Base-by-base conservation (phyloP, 2,888 invertebrate genomes). In the Eupithecia abbreviata region DNA sequence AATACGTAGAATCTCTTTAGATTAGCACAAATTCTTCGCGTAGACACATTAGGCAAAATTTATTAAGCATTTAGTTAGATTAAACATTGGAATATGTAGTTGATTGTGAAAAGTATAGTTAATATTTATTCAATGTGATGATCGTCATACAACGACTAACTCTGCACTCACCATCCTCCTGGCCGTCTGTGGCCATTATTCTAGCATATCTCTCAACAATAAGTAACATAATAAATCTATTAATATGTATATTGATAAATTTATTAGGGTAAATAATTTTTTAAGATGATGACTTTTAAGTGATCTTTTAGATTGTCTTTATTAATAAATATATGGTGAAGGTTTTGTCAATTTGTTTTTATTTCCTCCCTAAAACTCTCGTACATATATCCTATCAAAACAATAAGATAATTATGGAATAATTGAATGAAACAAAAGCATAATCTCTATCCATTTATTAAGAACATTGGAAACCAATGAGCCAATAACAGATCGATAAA, bases 221-320 rank as follows among this genome's bases (percentile, higher is more conserved):
- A 95, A 95, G 92, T 94, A 94, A 93, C 92, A 90, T 94, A 94
- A 93, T 92, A 90, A 93, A 93, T 82, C 81, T 82, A 91, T 92
- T 92, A 90, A 93, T 92, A 91, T 92, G 91, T 93, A 93, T 94
- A 94, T 92, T 93, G 93, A 95, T 94, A 95, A 94, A 94, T 94
- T 93, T 94, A 95, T 92, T 95, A 95, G 94, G 94, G 91, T 95
- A 94, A 94, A 91, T 94, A 94, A 94, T 94, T 95, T 95, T 95
- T 93, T 94, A 95, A 94, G 95, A 91, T 93, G 94, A 93, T 93
- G 93, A 94, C 93, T 93, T 93, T 92, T 94, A 94, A 91, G 94
- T 95, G 95, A 95, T 94, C 95, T 95, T 95, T 95, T 95, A 95
- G 95, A 95, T 94, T 95, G 95, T 95, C 94, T 95, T 95, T 95